These are phyloP conservation scores for Troides helena DNA, from an alignment of 2,888 invertebrate genomes.

Conservation along the genomic window DNA sequence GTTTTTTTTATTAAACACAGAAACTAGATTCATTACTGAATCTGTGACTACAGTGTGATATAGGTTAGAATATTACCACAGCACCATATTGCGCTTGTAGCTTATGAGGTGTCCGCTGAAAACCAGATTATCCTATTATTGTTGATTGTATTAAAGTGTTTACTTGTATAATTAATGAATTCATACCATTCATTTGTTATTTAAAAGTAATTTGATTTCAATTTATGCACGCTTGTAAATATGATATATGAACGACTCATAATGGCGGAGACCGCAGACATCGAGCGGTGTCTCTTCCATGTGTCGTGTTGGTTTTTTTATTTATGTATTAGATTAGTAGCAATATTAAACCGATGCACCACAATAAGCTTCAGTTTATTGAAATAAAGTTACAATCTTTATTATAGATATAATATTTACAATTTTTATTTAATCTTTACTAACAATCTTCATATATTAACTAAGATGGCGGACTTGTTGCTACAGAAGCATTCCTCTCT, in stretches of 20 bases:
- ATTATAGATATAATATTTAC: background rate
- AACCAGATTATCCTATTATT: no score
- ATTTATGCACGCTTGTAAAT: background rate
- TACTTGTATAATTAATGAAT: no score
- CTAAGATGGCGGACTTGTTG: no score
- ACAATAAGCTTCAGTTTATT: background rate
- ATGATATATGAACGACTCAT: background rate
- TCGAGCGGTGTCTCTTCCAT: background rate
- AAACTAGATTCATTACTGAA: no score
- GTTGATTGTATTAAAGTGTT: no score
- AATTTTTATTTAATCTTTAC: background rate
- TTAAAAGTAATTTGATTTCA: background rate
- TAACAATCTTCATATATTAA: no score
- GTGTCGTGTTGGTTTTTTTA: background rate
- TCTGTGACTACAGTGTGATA: no score
- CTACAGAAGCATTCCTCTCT: no score
- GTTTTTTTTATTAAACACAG: no score
- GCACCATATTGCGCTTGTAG: no score
- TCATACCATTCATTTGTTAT: background rate
- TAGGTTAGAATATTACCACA: no score
- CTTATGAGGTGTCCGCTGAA: no score
- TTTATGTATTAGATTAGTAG: background rate
- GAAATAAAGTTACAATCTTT: background rate
- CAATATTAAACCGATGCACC: background rate
- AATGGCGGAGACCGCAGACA: background rate